These are phyloP conservation scores for Pagetopsis macropterus DNA, from an alignment of 2,797 vertebrate species.

Conservation along the genomic window DNA sequence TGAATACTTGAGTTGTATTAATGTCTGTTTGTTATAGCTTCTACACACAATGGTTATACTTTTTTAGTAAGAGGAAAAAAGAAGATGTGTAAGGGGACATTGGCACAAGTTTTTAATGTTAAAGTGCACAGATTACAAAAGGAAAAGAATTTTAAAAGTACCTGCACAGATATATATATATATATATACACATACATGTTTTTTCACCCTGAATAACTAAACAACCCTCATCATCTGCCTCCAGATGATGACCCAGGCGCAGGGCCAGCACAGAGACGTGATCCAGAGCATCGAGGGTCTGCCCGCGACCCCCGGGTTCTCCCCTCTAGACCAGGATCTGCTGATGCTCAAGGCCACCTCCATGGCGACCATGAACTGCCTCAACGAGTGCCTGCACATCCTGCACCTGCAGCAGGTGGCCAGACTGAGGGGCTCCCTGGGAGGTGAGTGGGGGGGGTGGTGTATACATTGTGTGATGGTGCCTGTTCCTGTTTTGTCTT, in stretches of 20 bases:
- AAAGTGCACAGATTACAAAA: background rate
- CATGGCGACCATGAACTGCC: conserved; percentile 98
- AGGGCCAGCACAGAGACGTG: conserved; percentile 94
- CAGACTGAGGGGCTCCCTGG: conserved; percentile 87
- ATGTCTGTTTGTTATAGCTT: background rate
- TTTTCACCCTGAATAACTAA: background rate
- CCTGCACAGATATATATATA: background rate
- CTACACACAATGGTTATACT: background rate
- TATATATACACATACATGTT: no score
- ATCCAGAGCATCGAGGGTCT: conserved; percentile 95
- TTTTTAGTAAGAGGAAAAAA: background rate
- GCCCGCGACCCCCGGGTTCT: conserved; percentile 89
- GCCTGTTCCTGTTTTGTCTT: background rate
- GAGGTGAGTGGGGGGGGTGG: conserved; percentile 80
- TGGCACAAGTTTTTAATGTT: background rate
- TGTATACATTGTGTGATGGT: background rate
- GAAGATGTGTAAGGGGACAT: no score
- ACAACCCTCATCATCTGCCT: background rate
- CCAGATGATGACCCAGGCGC: conserved; percentile 97
- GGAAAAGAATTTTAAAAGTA: background rate
- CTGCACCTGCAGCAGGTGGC: conserved; percentile 95
- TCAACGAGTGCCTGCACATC: conserved; percentile 97
- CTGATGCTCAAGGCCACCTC: conserved; percentile 98
- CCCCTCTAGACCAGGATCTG: conserved; percentile 95
- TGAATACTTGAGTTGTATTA: background rate